Conservation (phyloP, 2,113 vertebrate species). For the Neodon shergylaensis region DNA sequence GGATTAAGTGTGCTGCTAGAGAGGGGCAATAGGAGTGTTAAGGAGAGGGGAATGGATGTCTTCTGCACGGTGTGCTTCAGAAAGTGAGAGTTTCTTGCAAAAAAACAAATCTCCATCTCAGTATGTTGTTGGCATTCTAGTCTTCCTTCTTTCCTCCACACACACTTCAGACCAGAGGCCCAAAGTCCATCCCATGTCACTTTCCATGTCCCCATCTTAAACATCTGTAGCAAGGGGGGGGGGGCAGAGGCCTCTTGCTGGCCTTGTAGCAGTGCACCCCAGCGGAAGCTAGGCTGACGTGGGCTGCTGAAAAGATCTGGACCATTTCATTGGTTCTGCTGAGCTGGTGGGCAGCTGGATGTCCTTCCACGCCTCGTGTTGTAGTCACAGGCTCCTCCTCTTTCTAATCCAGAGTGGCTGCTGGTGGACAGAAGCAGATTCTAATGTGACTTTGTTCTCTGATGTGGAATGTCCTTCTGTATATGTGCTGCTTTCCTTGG, state of each 20-base stretch:
- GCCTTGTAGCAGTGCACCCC: background rate
- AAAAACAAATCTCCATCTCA: background rate
- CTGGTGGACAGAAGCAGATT: background rate
- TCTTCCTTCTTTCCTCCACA: background rate
- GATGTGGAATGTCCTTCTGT: too few species aligned
- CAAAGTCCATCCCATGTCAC: background rate
- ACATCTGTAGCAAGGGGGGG: background rate
- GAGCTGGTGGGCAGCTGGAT: background rate
- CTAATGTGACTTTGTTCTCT: background rate
- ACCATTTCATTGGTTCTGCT: background rate
- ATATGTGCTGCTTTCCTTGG: too few species aligned
- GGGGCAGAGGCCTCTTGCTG: background rate
- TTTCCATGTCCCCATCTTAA: background rate
- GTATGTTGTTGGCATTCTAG: fast-evolving
- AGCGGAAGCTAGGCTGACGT: background rate
- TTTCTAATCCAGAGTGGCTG: background rate
- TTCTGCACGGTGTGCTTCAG: background rate
- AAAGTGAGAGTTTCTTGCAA: background rate
- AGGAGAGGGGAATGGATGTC: background rate
- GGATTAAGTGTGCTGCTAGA: background rate
- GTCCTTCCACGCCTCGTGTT: background rate
- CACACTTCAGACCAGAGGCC: too few species aligned
- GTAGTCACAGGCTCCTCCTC: background rate
- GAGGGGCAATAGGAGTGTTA: background rate
- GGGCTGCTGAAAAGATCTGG: background rate